These are phyloP conservation scores for Ranitomeya variabilis DNA, from an alignment of 2,113 vertebrate genomes.

Conservation along the genomic window DNA sequence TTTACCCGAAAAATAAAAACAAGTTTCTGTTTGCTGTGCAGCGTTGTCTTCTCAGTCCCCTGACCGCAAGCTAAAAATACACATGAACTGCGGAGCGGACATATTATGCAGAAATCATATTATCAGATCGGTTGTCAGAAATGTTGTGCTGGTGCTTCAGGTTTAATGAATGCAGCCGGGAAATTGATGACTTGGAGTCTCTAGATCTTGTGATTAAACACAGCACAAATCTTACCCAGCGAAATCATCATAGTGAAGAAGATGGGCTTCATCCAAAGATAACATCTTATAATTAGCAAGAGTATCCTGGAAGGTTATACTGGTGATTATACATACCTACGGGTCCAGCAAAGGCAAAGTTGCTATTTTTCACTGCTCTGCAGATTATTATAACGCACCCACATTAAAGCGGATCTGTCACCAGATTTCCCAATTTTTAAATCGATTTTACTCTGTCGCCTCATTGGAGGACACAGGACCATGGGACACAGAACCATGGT, in stretches of 20 bases:
- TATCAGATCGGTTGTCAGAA: neutral
- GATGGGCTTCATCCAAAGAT: neutral
- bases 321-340: too few relatives aligned
- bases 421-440: too few relatives aligned
- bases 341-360: too few relatives aligned
- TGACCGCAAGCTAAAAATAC: neutral
- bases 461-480: too few relatives aligned
- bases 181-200: slow-evolving; percentile 57
- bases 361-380: too few relatives aligned
- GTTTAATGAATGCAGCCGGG: slow-evolving; percentile 65
- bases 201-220: slow-evolving; percentile 61
- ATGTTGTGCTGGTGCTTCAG: slow-evolving; percentile 65
- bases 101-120: neutral
- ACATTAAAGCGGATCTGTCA: too few relatives aligned
- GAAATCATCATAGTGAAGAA: neutral
- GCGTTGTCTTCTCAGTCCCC: neutral
- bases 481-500: too few relatives aligned
- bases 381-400: too few relatives aligned
- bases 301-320: too few relatives aligned
- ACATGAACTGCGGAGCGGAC: neutral
- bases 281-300: neutral
- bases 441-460: too few relatives aligned
- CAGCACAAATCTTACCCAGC: slow-evolving; percentile 71
- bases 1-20: too few relatives aligned
- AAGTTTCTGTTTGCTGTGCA: too few relatives aligned